Percentiles rank a stretch among this genome's conserved stretches.
Conservation (phyloP, 2,113 vertebrate genomes). For the Cryptoleucopteryx plumbea region DNA sequence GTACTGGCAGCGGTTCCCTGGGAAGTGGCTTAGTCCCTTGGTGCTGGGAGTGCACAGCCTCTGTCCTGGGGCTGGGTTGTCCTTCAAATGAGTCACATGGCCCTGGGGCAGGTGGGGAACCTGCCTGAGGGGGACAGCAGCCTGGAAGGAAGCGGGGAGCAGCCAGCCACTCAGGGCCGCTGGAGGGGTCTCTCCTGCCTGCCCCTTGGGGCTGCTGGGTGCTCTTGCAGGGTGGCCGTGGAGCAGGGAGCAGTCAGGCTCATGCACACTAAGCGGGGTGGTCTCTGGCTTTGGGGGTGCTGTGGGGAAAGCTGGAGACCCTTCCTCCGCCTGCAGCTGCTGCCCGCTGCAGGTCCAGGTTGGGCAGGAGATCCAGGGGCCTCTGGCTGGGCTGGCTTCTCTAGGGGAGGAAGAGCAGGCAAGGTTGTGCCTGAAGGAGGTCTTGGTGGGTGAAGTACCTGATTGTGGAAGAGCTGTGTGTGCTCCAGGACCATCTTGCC, state of each 20-base stretch:
- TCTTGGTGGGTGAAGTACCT: neutral
- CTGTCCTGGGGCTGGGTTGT: neutral
- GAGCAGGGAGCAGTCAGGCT: neutral
- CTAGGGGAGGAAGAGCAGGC: neutral
- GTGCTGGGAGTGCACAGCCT: neutral
- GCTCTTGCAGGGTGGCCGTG: neutral
- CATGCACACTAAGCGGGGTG: neutral
- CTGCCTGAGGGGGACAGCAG: neutral
- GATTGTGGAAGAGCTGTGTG: neutral
- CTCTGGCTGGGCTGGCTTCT: neutral
- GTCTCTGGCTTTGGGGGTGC: neutral
- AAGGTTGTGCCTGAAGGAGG: neutral
- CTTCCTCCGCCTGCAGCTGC: neutral
- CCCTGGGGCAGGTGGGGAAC: neutral
- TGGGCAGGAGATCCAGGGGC: neutral
- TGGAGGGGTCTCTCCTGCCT: neutral
- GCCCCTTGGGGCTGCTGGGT: rapidly evolving
- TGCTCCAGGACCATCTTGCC: neutral
- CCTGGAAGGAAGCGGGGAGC: neutral
- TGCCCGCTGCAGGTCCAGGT: neutral
- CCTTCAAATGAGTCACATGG: neutral
- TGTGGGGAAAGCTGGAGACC: neutral
- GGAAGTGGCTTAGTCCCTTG: neutral
- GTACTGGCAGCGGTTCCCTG: rapidly evolving
- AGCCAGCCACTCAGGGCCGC: neutral